Conservation (phyloP, 2,888 invertebrate species). For the Piscicola geometra region DNA sequence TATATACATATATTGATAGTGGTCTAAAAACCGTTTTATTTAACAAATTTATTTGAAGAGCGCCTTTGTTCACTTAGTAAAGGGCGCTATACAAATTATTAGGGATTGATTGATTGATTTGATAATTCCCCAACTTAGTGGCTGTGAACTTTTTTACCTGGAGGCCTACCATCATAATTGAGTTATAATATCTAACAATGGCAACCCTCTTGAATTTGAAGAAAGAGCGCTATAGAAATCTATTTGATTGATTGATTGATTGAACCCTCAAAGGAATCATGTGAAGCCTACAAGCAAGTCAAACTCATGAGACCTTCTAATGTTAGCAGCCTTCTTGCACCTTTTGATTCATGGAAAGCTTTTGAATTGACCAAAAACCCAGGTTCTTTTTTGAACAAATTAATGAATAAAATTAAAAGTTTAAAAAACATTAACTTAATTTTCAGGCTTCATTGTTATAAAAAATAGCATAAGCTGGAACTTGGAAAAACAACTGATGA, state of each 20-base stretch:
- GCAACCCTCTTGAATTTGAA: no score
- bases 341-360: background rate
- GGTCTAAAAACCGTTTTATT: no score
- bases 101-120: no score
- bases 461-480: background rate
- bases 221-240: no score
- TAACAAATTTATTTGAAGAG: no score
- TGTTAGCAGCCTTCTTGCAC: background rate
- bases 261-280: background rate
- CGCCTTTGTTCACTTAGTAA: no score
- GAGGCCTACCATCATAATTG: no score
- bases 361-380: background rate
- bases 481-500: conserved; percentile 58
- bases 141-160: no score
- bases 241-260: background rate
- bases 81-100: no score
- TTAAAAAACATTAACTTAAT: background rate
- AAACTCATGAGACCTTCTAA: background rate
- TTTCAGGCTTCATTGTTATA: conserved; percentile 1
- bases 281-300: background rate
- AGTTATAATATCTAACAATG: no score
- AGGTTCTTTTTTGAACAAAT: background rate
- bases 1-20: no score
- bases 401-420: background rate
- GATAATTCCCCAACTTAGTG: no score